Conservation (phyloP, 2,797 vertebrate species). For the Leuciscus waleckii region DNA sequence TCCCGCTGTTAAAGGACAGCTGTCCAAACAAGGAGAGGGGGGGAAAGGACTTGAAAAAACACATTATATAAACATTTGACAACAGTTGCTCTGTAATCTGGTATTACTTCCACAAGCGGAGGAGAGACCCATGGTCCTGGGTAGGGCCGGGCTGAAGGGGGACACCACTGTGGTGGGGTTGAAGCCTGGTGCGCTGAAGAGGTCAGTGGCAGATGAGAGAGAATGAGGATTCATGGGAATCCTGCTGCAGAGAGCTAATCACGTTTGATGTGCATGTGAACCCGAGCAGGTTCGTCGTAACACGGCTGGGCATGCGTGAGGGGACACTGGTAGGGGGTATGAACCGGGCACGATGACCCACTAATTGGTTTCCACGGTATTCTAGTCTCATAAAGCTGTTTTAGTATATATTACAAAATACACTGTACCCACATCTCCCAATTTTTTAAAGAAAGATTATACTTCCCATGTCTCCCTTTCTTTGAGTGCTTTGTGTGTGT, state of each 20-base stretch:
- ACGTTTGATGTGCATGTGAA: constrained; percentile 79
- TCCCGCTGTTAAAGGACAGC: constrained; percentile 80
- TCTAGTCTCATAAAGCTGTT: constrained; percentile 3
- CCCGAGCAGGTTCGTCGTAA: constrained; percentile 69
- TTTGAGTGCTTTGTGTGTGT: constrained; percentile 53
- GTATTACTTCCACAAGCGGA: constrained; percentile 83
- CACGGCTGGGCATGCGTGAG: constrained; percentile 67
- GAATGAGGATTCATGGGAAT: constrained; percentile 74
- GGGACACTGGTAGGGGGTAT: constrained; percentile 39
- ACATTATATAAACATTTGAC: constrained; percentile 86
- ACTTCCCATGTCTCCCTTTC: constrained; percentile 35
- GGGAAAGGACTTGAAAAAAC: constrained; percentile 76
- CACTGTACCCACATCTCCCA: neutral
- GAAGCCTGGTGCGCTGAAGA: constrained; percentile 74
- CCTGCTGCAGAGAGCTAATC: constrained; percentile 73
- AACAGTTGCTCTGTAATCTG: constrained; percentile 86
- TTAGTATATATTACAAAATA: neutral
- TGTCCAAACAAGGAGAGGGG: constrained; percentile 79
- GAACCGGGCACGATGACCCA: neutral
- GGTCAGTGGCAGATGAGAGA: constrained; percentile 74
- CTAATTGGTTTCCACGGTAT: neutral
- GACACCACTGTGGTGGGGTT: constrained; percentile 75
- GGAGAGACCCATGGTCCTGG: constrained; percentile 73
- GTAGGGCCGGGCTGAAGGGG: constrained; percentile 74
- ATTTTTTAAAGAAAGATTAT: constrained; percentile 22